A percentile compares a stretch with the other conserved stretches of the same genome.
Evolutionary conservation across 2,113 vertebrate genomes (phyloP).

Genomic region (Noctilio leporinus): DNA sequence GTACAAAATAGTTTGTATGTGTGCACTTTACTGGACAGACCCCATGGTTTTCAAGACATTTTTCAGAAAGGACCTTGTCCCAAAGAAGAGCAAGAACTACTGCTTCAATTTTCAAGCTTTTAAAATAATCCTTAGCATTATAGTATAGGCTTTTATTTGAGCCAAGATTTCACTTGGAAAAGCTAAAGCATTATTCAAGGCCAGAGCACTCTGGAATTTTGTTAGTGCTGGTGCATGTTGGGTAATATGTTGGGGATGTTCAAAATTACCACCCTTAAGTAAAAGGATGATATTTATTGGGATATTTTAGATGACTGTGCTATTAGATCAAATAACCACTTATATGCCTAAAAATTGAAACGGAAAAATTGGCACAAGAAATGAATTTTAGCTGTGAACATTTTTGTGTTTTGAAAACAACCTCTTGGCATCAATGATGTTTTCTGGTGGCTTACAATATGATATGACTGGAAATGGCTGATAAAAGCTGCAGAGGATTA

Average conservation of each 20-base stretch:
- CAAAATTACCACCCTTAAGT: not conserved
- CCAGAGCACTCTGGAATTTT: not conserved
- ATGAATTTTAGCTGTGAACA: not conserved
- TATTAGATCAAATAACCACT: slow-evolving; percentile 29
- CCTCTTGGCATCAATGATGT: not conserved
- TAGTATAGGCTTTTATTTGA: not conserved
- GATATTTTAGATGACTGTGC: not conserved
- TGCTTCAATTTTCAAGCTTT: not conserved
- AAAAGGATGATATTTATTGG: not conserved
- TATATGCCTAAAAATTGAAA: not conserved
- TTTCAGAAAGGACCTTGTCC: not conserved
- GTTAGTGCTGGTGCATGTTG: not conserved
- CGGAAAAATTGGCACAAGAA: not conserved
- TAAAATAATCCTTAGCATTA: not conserved
- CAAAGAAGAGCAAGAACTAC: not conserved
- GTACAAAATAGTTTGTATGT: not conserved
- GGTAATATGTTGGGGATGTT: not conserved
- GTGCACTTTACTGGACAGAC: not conserved
- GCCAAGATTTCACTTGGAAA: not conserved
- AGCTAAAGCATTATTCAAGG: not conserved
- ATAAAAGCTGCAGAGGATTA: not conserved
- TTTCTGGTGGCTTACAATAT: not conserved
- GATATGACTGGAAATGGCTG: not conserved
- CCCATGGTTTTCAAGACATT: not conserved
- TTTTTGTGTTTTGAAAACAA: slow-evolving; percentile 36